phyloP scores from a whole-genome alignment of 1,140 invertebrate genomes.

The Drosophila prosaltans region DNA sequence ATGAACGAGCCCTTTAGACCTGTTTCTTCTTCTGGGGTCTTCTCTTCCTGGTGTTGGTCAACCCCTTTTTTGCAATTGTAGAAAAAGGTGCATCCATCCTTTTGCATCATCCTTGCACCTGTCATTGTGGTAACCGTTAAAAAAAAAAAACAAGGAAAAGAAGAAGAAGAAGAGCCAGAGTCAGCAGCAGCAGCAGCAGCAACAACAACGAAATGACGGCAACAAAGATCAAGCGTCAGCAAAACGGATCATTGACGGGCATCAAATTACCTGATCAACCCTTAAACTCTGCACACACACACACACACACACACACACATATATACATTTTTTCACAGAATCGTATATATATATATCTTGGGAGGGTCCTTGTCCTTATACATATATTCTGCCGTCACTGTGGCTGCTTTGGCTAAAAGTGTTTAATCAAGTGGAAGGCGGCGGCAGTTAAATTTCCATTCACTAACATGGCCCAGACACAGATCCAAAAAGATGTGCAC shows the following conservation, averaged over 20 bases:
- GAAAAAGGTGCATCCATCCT: slow-evolving; percentile 65
- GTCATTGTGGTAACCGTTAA: slow-evolving; percentile 65
- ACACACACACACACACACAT: slow-evolving; percentile 16
- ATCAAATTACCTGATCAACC: slow-evolving; percentile 59
- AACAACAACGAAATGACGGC: neutral
- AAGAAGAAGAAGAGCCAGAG: neutral
- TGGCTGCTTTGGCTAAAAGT: slow-evolving; percentile 64
- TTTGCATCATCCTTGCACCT: slow-evolving; percentile 72
- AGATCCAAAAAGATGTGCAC: slow-evolving; percentile 4
- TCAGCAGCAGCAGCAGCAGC: neutral
- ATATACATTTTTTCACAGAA: slow-evolving; percentile 47
- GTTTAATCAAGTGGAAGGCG: slow-evolving; percentile 78
- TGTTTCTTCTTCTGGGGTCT: neutral
- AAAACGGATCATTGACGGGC: slow-evolving; percentile 68
- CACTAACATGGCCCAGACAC: neutral
- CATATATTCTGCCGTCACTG: slow-evolving; percentile 27
- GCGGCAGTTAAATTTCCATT: slow-evolving; percentile 68
- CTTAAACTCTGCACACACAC: slow-evolving; percentile 24
- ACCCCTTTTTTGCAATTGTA: slow-evolving; percentile 7
- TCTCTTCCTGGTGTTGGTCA: slow-evolving; percentile 47
- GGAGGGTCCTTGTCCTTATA: slow-evolving; percentile 22
- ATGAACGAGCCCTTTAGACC: slow-evolving; percentile 28
- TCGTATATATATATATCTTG: slow-evolving; percentile 25
- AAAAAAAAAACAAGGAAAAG: neutral
- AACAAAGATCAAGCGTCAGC: slow-evolving; percentile 56